Evolutionary conservation across 35 echinoderm and acorn worm species (phyloP), one percentile per base, ranked within the genome.

Genomic region (Diadema setosum): DNA sequence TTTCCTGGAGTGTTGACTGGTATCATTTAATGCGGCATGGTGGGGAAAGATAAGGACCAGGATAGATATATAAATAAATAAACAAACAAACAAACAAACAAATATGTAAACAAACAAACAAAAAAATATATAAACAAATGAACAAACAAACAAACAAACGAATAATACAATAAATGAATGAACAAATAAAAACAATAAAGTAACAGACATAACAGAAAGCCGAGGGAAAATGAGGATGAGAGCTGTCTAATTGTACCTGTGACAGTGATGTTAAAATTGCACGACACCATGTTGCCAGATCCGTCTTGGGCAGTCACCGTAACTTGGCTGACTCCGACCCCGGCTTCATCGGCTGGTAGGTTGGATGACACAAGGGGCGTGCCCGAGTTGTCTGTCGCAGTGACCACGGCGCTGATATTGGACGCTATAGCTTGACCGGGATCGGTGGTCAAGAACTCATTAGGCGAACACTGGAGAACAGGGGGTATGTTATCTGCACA

Each of bases 351-450:
- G 16, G 58, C 9, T 8, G 64, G 12, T 18, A 69, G 33, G 61
- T 70, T 86, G 33, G 83, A 70, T 18, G n/a, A 40, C 31, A 86
- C 21, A 2, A 36, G 64, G 23, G 81, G 61, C 18, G 45, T 37
- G 14, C 89, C 89, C 8, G 46, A 60, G 39, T 91, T 91, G 61
- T 91, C 89, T 5, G 58, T 70, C 12, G 80, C 60, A 4, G 80
- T 90, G 14, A n/a, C n/a, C n/a, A 81, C 80, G 12, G 43, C 59
- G 16, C 39, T 84, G 80, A 78, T 83, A 21, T 65, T 84, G 23
- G 60, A 37, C 18, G 55, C 50, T 21, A 65, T 60, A 9, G 46
- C 41, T 42, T 82, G 21, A 14, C 81, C 81, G 1, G 42, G 80
- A 46, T 73, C 88, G n/a, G 80, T 46, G 35, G 57, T 36, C 8